A percentile compares a stretch with the other conserved stretches of the same genome.
Conservation (phyloP, 2,797 vertebrate species). For the Sandelia bainsii region DNA sequence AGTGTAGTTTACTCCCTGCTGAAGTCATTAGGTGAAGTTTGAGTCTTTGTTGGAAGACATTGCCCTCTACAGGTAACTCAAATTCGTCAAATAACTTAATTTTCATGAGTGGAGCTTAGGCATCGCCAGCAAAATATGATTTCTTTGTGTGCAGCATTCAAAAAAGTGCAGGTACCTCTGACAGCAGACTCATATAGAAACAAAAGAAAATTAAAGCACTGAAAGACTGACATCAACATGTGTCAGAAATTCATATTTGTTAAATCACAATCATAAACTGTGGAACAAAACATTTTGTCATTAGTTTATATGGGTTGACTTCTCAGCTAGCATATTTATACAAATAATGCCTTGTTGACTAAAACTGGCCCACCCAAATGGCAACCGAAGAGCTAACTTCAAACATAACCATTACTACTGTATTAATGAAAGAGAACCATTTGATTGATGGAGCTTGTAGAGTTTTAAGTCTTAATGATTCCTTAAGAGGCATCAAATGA, state of each 20-base stretch:
- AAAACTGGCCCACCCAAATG: neutral
- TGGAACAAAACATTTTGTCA: neutral
- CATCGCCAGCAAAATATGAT: neutral
- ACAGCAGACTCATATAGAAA: neutral
- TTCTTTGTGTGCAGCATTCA: neutral
- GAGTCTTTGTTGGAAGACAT: constrained; percentile 51
- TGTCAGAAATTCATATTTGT: neutral
- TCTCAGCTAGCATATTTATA: neutral
- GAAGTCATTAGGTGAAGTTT: constrained; percentile 17
- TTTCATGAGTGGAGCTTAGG: neutral
- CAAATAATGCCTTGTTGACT: neutral
- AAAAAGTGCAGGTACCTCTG: neutral
- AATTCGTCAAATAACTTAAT: neutral
- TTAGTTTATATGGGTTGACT: neutral
- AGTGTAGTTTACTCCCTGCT: constrained; percentile 24
- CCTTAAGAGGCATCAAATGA: neutral
- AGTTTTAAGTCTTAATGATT: neutral
- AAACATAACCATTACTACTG: neutral
- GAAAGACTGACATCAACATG: neutral
- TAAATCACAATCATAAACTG: neutral
- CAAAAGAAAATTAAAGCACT: neutral
- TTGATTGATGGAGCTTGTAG: neutral
- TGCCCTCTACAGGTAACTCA: constrained; percentile 67
- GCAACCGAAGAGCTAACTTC: neutral
- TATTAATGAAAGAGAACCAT: neutral